Evolutionary conservation across 2,888 invertebrate genomes (phyloP).

Genomic region (Amiota mariae): DNA sequence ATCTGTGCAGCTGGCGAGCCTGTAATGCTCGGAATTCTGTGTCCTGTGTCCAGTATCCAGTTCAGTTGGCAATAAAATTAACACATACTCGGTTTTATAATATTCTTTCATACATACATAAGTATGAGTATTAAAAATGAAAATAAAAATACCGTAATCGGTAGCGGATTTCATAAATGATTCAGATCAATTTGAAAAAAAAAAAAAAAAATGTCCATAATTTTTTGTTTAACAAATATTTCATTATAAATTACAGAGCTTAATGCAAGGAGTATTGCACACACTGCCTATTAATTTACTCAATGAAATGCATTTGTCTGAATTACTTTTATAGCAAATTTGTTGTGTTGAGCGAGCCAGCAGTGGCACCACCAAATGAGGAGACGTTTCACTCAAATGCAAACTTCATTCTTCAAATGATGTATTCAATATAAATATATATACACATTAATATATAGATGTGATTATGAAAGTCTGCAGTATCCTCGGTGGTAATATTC

Average conservation of each 20-base stretch:
- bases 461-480: too few relatives aligned
- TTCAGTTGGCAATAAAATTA: slow-evolving; percentile 59
- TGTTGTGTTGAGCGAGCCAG: not conserved
- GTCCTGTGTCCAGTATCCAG: slow-evolving; percentile 22
- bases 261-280: not conserved
- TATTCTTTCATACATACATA: not conserved
- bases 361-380: too few relatives aligned
- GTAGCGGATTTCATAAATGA: not conserved
- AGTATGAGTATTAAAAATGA: slow-evolving; percentile 5
- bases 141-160: slow-evolving; percentile 15
- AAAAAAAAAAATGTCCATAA: too few relatives aligned
- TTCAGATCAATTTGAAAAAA: too few relatives aligned
- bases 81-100: slow-evolving; percentile 47
- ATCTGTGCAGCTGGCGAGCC: not conserved
- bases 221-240: slow-evolving; percentile 16
- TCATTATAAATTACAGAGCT: slow-evolving; percentile 25
- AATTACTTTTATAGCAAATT: slow-evolving; percentile 18
- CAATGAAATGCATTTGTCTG: slow-evolving; percentile 5
- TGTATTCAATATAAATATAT: too few relatives aligned
- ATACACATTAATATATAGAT: too few relatives aligned
- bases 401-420: too few relatives aligned
- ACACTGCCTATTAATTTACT: slow-evolving; percentile 14
- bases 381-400: too few relatives aligned
- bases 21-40: too few relatives aligned
- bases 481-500: too few relatives aligned